phyloP scores from a whole-genome alignment of 1,140 invertebrate species.

The Steinernema khuongi region DNA sequence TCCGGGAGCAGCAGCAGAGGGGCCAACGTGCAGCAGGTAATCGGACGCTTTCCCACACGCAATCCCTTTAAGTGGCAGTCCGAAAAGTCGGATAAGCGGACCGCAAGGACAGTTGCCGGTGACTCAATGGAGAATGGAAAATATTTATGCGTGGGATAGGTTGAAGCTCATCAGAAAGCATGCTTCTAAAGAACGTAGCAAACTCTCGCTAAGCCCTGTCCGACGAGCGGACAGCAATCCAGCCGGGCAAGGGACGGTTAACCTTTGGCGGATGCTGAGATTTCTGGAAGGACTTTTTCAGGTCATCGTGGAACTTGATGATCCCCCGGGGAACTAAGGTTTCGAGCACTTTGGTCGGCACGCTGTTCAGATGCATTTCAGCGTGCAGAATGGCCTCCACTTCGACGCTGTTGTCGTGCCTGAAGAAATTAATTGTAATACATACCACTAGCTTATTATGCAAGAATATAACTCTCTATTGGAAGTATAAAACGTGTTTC shows the following conservation, averaged over 20 bases:
- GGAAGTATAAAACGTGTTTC: background rate
- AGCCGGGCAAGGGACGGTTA: background rate
- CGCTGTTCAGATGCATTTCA: slow-evolving; percentile 1
- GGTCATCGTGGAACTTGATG: background rate
- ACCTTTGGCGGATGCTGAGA: background rate
- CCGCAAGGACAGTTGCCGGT: too few species aligned
- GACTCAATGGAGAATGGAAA: too few species aligned
- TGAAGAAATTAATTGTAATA: too few species aligned
- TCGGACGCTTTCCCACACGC: too few species aligned
- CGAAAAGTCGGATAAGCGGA: too few species aligned
- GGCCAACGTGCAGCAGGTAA: too few species aligned
- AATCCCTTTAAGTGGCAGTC: too few species aligned
- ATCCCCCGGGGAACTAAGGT: background rate
- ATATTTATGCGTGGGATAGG: too few species aligned
- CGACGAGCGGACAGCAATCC: background rate
- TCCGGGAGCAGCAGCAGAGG: too few species aligned
- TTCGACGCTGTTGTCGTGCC: background rate
- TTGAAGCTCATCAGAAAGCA: too few species aligned
- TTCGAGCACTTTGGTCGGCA: background rate
- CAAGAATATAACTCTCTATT: background rate
- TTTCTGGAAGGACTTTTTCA: background rate
- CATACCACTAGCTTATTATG: too few species aligned
- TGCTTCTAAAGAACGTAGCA: too few species aligned
- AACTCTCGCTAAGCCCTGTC: background rate
- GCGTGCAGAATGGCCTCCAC: slow-evolving; percentile 6